Evolutionary conservation across 2,888 invertebrate genomes (phyloP).

Genomic region (Octodonta nipae): DNA sequence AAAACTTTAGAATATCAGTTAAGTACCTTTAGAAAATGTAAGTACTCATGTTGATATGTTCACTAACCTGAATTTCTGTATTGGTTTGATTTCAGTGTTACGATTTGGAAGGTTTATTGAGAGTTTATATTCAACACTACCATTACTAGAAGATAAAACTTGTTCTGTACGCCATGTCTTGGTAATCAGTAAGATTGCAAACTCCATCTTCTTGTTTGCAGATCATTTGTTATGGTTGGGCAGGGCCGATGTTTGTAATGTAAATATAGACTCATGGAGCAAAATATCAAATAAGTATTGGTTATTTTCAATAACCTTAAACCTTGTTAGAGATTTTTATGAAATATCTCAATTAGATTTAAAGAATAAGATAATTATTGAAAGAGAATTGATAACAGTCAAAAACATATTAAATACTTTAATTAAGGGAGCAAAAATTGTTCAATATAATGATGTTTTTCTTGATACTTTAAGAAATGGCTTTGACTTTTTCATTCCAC

Average conservation of each 20-base stretch:
- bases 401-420: neutral
- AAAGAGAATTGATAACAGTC: neutral
- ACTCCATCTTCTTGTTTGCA: conserved; percentile 64
- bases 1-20: conserved; percentile 71
- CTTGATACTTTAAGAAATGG: conserved; percentile 75
- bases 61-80: neutral
- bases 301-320: conserved; percentile 69
- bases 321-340: conserved; percentile 69
- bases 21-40: conserved; percentile 78
- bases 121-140: conserved; percentile 59
- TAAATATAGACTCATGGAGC: conserved; percentile 66
- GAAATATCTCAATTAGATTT: conserved; percentile 56
- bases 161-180: conserved; percentile 54
- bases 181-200: conserved; percentile 65
- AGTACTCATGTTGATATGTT: conserved; percentile 30
- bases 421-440: neutral
- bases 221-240: conserved; percentile 82
- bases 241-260: conserved; percentile 51
- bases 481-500: conserved; percentile 77
- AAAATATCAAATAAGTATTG: conserved; percentile 66
- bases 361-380: conserved; percentile 27
- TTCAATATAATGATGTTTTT: conserved; percentile 42
- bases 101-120: conserved; percentile 77
- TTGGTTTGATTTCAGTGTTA: conserved; percentile 50
- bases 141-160: conserved; percentile 60